Percentiles rank a stretch among this genome's conserved stretches.
phyloP scores from a whole-genome alignment of 2,797 vertebrate species.

The Bradypodion pumilum region DNA sequence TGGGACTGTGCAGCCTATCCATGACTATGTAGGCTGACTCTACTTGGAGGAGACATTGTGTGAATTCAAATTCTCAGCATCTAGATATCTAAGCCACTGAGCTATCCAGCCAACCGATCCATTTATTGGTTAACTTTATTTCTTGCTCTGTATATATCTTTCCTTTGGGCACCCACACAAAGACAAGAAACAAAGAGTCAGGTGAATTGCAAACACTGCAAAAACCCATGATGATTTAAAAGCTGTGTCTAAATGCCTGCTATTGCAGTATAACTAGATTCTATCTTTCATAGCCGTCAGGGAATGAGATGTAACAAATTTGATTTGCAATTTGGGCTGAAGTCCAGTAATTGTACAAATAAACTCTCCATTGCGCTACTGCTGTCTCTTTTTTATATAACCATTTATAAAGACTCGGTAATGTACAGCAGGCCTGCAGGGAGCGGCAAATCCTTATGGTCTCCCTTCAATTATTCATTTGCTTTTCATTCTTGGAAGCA shows the following conservation, averaged over 20 bases:
- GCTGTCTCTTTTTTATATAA: slow-evolving; percentile 19
- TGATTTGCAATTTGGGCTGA: slow-evolving; percentile 18
- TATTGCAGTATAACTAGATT: neutral
- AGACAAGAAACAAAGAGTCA: neutral
- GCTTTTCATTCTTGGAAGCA: slow-evolving; percentile 29
- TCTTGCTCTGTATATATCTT: no score
- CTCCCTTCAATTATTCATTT: slow-evolving; percentile 34
- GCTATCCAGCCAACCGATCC: no score
- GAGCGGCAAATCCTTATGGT: slow-evolving; percentile 25
- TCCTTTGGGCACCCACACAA: no score
- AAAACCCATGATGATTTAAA: neutral
- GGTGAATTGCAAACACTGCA: neutral
- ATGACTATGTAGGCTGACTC: no score
- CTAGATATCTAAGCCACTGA: no score
- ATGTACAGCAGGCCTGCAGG: neutral
- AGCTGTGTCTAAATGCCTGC: neutral
- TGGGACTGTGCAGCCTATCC: no score
- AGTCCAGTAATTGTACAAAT: slow-evolving; percentile 36
- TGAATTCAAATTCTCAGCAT: no score
- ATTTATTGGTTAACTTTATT: no score
- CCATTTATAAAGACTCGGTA: slow-evolving; percentile 31
- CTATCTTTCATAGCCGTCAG: slow-evolving; percentile 24
- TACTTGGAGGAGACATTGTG: no score
- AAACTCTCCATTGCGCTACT: neutral
- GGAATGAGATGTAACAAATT: slow-evolving; percentile 31